Base-by-base conservation (phyloP, 2,888 invertebrate species). In the Hybos culiciformis region DNA sequence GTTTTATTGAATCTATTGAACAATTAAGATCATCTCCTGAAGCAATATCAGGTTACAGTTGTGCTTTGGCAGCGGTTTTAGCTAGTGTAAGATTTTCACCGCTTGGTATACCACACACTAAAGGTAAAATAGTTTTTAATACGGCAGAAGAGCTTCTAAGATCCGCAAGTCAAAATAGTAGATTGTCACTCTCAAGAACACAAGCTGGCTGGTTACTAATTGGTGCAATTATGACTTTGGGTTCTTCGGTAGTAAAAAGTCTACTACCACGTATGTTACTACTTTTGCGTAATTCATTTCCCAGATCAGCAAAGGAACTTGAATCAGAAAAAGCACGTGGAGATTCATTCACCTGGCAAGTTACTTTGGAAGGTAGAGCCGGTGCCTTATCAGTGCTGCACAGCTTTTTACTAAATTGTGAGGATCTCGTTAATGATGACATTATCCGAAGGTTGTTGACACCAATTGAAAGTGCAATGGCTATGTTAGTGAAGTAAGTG, bases 301-400 rank as follows among this genome's bases (percentile, higher is more conserved):
- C 98, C 1, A 76, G 96, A 39, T 94, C 94, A 0, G 80, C 82
- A 31, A 96, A 97, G 60, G 98, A 98, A 65, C 71, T 98, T 14
- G 97, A 97, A 61, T 90, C 93, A 0, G 98, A 98, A 67, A 94
- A 94, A 55, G 81, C 88, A 14, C 73, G 97, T 56, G 85, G 93
- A 7, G 97, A 98, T 69, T 88, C 93, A 0, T 96, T 97, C 61
- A 97, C 97, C n/a, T 97, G 97, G 97, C 91, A 92, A 73, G 83
- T 97, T 33, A 94, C 96, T 1, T 68, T 98, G 43, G 96, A 97
- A 68, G 93, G 93, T 3, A 75, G 97, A 34, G 92, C 96, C 4
- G 97, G 97, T 1, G 97, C 97, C 2, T 68, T 98, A 11, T 91
- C 93, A 34, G 92, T 96, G 0, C 83, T 98, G 77, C 84, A 92